These are phyloP conservation scores for Mayetiola destructor DNA, from an alignment of 2,888 invertebrate species.

Conservation along the genomic window DNA sequence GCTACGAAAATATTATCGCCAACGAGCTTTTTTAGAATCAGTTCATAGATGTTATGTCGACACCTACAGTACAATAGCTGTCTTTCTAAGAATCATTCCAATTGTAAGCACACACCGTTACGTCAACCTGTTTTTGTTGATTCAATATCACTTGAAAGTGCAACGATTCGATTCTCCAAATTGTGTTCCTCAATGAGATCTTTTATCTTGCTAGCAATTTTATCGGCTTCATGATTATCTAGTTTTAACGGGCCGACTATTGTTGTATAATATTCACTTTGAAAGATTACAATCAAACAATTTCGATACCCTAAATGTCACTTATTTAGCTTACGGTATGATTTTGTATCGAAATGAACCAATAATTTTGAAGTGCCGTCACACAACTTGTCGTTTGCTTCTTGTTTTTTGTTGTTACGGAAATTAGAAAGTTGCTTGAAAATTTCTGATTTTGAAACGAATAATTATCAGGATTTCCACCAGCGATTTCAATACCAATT, in stretches of 20 bases:
- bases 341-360: neutral
- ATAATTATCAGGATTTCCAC: neutral
- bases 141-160: neutral
- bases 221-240: neutral
- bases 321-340: neutral
- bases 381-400: neutral
- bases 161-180: neutral
- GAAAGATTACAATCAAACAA: neutral
- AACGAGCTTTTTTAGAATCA: neutral
- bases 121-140: neutral
- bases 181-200: neutral
- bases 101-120: neutral
- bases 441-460: neutral
- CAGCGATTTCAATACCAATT: constrained; percentile 1
- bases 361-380: neutral
- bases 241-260: neutral
- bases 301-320: neutral
- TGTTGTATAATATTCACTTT: neutral
- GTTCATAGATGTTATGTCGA: neutral
- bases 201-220: neutral
- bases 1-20: neutral
- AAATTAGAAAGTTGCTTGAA: neutral
- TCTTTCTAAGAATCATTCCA: neutral
- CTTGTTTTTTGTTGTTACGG: neutral
- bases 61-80: neutral